phyloP scores from a whole-genome alignment of 2,113 vertebrate genomes.

The Pelmatolapia mariae region DNA sequence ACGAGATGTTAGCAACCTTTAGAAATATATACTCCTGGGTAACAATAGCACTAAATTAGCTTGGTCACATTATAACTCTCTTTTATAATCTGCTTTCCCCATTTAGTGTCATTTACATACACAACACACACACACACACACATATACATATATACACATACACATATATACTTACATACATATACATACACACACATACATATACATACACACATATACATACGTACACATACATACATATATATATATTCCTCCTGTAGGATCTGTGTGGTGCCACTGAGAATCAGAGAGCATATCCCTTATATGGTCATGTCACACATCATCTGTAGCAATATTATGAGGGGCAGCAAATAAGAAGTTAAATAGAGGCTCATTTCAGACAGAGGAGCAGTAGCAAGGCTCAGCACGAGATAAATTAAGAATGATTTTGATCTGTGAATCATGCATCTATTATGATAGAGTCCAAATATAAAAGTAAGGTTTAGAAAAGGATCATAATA shows the following conservation, averaged over 20 bases:
- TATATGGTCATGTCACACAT: background rate
- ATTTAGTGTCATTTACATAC: background rate
- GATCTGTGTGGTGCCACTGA: background rate
- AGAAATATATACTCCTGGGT: background rate
- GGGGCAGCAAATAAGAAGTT: background rate
- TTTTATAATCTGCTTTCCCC: background rate
- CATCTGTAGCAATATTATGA: background rate
- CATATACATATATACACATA: no score
- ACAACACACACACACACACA: background rate
- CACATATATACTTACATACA: accelerated
- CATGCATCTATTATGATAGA: background rate
- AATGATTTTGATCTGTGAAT: background rate
- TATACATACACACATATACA: accelerated
- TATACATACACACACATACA: accelerated
- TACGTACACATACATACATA: accelerated
- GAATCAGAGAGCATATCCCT: background rate
- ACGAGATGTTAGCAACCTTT: background rate
- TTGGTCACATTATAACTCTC: background rate
- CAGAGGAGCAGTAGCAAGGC: background rate
- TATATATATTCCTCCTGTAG: background rate
- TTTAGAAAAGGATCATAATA: background rate
- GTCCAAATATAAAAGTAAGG: background rate
- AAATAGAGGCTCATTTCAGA: background rate
- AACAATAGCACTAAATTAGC: background rate
- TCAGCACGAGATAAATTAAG: background rate